These are phyloP conservation scores for Merodon equestris DNA, from an alignment of 2,888 invertebrate species.

Conservation along the genomic window DNA sequence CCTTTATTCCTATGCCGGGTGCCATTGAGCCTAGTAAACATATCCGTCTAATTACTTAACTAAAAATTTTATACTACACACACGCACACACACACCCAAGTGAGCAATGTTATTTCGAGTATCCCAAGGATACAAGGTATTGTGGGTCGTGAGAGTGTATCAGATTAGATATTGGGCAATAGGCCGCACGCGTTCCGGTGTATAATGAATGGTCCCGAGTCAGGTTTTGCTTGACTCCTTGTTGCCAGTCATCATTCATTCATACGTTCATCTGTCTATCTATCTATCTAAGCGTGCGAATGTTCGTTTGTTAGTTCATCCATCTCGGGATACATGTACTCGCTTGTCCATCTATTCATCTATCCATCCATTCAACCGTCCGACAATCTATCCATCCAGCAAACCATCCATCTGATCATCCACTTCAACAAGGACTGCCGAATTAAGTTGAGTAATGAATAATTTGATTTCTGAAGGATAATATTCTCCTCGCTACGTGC, in stretches of 20 bases:
- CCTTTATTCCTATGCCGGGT: conserved; percentile 38
- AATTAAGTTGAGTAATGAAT: conserved; percentile 66
- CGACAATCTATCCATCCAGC: conserved; percentile 32
- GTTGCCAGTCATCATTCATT: conserved; percentile 44
- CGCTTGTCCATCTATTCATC: too few relatives aligned
- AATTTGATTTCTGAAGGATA: conserved; percentile 62
- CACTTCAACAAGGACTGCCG: conserved; percentile 49
- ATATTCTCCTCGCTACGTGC: conserved; percentile 19
- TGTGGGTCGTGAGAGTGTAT: not conserved
- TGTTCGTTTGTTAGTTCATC: conserved; percentile 51
- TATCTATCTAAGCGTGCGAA: conserved; percentile 17
- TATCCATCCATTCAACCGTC: conserved; percentile 14
- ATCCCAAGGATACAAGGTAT: too few relatives aligned
- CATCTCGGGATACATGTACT: conserved; percentile 16
- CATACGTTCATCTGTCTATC: conserved; percentile 25
- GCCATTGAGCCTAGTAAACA: conserved; percentile 56
- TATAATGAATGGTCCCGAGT: conserved; percentile 49
- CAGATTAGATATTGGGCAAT: conserved; percentile 26
- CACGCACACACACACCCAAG: conserved; percentile 2
- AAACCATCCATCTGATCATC: conserved; percentile 54
- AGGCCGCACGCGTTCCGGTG: conserved; percentile 33
- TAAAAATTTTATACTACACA: conserved; percentile 54
- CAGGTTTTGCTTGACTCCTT: conserved; percentile 30
- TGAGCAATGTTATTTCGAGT: not conserved
- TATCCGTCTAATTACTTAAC: conserved; percentile 59